These are phyloP conservation scores for Carassius auratus DNA, from an alignment of 2,113 vertebrate genomes.

Conservation along the genomic window DNA sequence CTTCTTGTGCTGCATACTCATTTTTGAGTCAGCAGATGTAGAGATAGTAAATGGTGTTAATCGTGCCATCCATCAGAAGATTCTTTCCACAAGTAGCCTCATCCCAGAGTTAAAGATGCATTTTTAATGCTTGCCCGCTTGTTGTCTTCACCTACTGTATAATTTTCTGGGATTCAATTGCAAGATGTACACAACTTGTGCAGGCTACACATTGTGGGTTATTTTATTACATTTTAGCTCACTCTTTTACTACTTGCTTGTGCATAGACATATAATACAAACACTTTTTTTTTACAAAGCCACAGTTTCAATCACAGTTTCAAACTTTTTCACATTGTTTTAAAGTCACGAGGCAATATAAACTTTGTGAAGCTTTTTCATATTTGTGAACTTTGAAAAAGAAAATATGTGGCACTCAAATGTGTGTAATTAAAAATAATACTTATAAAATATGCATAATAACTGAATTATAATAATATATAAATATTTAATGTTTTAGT, in stretches of 20 bases:
- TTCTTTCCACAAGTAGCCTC: constrained; percentile 50
- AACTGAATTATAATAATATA: no score
- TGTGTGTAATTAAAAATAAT: no score
- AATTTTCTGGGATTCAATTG: constrained; percentile 55
- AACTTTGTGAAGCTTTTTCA: no score
- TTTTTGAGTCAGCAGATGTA: constrained; percentile 35
- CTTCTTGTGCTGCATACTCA: not conserved
- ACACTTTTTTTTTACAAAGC: not conserved
- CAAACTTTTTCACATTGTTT: not conserved
- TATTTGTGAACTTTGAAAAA: no score
- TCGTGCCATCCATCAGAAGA: constrained; percentile 57
- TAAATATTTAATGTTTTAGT: not conserved
- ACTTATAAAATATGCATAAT: no score
- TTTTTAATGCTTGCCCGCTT: constrained; percentile 49
- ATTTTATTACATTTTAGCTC: not conserved
- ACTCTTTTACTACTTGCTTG: not conserved
- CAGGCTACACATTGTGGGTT: not conserved
- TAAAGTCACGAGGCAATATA: no score
- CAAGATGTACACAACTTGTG: constrained; percentile 3
- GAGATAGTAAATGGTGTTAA: constrained; percentile 33
- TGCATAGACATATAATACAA: not conserved
- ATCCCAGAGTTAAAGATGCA: constrained; percentile 53
- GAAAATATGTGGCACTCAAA: no score
- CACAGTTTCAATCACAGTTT: no score
- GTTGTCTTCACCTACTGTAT: constrained; percentile 13